These are phyloP conservation scores for Molossus molossus DNA, from an alignment of 2,797 vertebrate genomes.

Conservation along the genomic window DNA sequence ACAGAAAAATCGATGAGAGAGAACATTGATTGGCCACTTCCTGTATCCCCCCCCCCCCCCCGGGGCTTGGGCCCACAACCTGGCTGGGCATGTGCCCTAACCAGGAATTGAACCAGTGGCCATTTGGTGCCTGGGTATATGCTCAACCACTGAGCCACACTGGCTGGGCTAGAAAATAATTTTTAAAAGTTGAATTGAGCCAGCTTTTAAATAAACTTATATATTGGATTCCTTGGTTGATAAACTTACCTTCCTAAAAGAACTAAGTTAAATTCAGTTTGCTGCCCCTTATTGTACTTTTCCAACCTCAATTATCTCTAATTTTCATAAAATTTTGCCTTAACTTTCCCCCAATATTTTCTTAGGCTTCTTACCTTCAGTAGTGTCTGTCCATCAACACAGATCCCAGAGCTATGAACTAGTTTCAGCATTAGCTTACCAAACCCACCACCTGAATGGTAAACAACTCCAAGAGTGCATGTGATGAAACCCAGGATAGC, in stretches of 20 bases:
- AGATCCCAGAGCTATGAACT: background rate
- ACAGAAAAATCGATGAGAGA: too few species aligned
- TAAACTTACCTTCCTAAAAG: slow-evolving; percentile 56
- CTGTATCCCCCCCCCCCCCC: too few species aligned
- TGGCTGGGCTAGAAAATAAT: too few species aligned
- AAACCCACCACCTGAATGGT: background rate
- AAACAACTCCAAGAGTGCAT: background rate
- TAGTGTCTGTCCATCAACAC: background rate
- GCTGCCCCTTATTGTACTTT: slow-evolving; percentile 38
- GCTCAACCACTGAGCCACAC: too few species aligned
- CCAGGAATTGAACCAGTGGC: too few species aligned
- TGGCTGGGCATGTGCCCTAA: too few species aligned
- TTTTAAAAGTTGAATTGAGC: slow-evolving; percentile 61
- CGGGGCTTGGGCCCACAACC: too few species aligned
- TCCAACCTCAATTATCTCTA: background rate
- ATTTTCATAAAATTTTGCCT: slow-evolving; percentile 25
- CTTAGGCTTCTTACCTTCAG: background rate
- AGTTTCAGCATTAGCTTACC: background rate
- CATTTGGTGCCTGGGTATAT: too few species aligned
- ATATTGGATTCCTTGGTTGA: slow-evolving; percentile 58
- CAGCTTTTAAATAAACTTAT: slow-evolving; percentile 30
- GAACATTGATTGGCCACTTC: too few species aligned
- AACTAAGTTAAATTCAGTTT: slow-evolving; percentile 57
- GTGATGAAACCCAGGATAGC: background rate
- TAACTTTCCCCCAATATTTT: background rate